A percentile compares a stretch with the other conserved stretches of the same genome.
Evolutionary conservation across 2,888 invertebrate genomes (phyloP).

Genomic region (Dryobota labecula): DNA sequence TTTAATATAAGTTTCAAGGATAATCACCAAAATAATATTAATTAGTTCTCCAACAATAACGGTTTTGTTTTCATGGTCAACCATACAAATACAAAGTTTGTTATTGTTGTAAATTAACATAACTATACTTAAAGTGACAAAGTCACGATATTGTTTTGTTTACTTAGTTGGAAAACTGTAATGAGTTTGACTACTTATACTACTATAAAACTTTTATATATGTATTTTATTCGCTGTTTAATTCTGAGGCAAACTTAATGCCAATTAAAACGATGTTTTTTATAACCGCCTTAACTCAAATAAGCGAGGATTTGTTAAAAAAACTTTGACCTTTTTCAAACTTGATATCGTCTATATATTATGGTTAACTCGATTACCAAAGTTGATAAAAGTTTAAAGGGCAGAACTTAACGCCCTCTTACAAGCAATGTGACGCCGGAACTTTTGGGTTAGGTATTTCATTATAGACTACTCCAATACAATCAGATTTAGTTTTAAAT

Average conservation of each 20-base stretch:
- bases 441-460: not conserved
- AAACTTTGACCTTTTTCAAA: not conserved
- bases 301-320: constrained; percentile 2
- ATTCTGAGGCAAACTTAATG: not conserved
- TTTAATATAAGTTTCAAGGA: constrained; percentile 32
- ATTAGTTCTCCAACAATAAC: constrained; percentile 7
- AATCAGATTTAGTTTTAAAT: not conserved
- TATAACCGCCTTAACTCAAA: constrained; percentile 2
- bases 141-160: not conserved
- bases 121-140: not conserved
- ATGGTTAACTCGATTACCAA: constrained; percentile 14
- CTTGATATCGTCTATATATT: constrained; percentile 12
- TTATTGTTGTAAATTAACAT: not conserved
- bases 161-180: not conserved
- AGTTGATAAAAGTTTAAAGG: not conserved
- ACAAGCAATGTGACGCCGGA: not conserved
- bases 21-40: not conserved
- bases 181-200: not conserved
- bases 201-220: too few species aligned
- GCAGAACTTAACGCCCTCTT: not conserved
- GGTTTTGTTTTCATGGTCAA: constrained; percentile 17
- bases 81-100: constrained; percentile 28
- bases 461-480: not conserved
- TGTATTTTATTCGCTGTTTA: not conserved
- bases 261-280: constrained; percentile 12